phyloP scores from a whole-genome alignment of 2,888 invertebrate genomes.

The Cantharis lateralis region DNA sequence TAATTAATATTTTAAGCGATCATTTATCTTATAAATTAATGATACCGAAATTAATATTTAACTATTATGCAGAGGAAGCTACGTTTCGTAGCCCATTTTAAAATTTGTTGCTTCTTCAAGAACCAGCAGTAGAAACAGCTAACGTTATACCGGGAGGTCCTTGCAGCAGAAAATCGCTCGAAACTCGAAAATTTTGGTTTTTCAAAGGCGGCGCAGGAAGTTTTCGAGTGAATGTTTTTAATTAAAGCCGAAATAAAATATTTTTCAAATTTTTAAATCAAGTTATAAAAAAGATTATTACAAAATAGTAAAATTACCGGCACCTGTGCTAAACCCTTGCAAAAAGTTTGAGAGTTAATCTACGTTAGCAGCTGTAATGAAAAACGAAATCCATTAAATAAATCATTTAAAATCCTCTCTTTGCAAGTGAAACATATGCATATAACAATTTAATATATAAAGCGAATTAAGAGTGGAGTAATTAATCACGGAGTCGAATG shows the following conservation, averaged over 20 bases:
- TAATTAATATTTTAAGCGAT: slow-evolving; percentile 52
- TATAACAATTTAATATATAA: slow-evolving; percentile 38
- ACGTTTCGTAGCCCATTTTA: slow-evolving; percentile 38
- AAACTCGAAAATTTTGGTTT: too few species aligned
- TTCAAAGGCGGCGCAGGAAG: too few species aligned
- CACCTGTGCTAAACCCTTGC: slow-evolving; percentile 28
- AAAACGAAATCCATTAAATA: slow-evolving; percentile 41
- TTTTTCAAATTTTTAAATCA: not conserved
- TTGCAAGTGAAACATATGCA: slow-evolving; percentile 36
- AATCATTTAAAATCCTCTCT: slow-evolving; percentile 40
- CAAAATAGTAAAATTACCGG: slow-evolving; percentile 23
- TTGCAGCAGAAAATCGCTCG: too few species aligned
- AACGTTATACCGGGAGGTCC: too few species aligned
- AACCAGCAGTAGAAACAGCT: not conserved
- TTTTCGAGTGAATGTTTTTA: not conserved
- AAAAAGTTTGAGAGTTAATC: slow-evolving; percentile 33
- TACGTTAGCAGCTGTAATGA: slow-evolving; percentile 39
- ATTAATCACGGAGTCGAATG: slow-evolving; percentile 43
- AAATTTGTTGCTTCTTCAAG: slow-evolving; percentile 9
- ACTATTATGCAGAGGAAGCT: slow-evolving; percentile 47
- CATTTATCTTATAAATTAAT: slow-evolving; percentile 53
- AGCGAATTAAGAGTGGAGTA: slow-evolving; percentile 39
- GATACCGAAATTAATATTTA: slow-evolving; percentile 52
- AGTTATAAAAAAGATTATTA: slow-evolving; percentile 13
- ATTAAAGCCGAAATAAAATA: not conserved